Percentiles rank a stretch among this genome's conserved stretches.
These are phyloP conservation scores for Coracias cyanogaster DNA, from an alignment of 2,797 vertebrate genomes.

Conservation along the genomic window DNA sequence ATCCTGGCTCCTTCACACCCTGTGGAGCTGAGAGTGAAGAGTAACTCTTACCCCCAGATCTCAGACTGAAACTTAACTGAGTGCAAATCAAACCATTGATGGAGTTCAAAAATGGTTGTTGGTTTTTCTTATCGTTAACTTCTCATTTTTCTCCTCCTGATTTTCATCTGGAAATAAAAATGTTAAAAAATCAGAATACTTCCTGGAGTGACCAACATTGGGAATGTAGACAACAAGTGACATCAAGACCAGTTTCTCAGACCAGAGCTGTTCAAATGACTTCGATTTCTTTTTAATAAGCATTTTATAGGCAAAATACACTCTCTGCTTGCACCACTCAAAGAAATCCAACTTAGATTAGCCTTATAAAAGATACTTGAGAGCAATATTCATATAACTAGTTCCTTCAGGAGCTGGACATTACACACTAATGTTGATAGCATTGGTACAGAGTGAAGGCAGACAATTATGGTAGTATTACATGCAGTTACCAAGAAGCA, in stretches of 20 bases:
- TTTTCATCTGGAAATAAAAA: not conserved
- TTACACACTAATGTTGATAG: not conserved
- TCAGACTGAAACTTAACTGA: not conserved
- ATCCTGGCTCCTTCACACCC: not conserved
- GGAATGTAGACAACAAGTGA: not conserved
- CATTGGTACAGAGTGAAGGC: not conserved
- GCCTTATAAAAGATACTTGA: not conserved
- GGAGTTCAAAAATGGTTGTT: not conserved
- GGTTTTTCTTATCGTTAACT: not conserved
- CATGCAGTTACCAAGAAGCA: not conserved
- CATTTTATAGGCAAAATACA: not conserved
- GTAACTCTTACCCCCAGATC: not conserved
- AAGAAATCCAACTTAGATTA: not conserved
- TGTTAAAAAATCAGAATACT: not conserved
- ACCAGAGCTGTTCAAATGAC: not conserved
- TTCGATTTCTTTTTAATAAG: not conserved
- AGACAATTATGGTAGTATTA: not conserved
- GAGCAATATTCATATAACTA: not conserved
- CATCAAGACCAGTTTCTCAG: not conserved
- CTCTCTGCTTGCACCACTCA: not conserved
- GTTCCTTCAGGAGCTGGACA: not conserved
- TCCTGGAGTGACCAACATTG: not conserved
- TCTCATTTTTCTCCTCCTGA: not conserved
- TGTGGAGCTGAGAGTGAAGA: not conserved
- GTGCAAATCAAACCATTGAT: not conserved